A percentile compares a stretch with the other conserved stretches of the same genome.
Evolutionary conservation across 2,113 vertebrate genomes (phyloP).

Genomic region (Corythoichthys intestinalis): DNA sequence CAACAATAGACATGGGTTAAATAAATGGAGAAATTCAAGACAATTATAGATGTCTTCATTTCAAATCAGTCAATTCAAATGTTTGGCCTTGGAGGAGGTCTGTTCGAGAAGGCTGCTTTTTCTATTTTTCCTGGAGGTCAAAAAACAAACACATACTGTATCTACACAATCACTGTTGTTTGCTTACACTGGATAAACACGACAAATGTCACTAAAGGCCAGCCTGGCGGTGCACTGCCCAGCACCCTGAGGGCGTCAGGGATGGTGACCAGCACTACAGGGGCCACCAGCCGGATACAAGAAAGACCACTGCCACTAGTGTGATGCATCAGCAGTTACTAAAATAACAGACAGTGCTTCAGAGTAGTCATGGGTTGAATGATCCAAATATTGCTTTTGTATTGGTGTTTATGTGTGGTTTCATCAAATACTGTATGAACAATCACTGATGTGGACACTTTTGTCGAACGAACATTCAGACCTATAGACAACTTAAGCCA

Average conservation of each 20-base stretch:
- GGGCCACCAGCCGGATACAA: background rate
- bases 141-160: constrained; percentile 11
- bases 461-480: background rate
- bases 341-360: background rate
- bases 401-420: background rate
- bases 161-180: constrained; percentile 29
- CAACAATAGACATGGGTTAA: background rate
- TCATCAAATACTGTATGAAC: background rate
- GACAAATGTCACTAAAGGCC: constrained; percentile 76
- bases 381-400: background rate
- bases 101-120: background rate
- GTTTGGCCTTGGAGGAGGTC: background rate
- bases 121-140: constrained; percentile 18
- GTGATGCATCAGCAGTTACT: background rate
- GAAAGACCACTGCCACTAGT: constrained; percentile 11
- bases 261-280: constrained; percentile 11
- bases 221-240: constrained; percentile 60
- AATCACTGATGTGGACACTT: background rate
- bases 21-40: background rate
- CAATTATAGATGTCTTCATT: background rate
- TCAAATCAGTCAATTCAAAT: background rate
- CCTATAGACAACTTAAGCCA: no score
- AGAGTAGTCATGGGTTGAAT: background rate
- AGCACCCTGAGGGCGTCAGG: constrained; percentile 51
- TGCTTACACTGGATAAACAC: constrained; percentile 45